Base-by-base conservation (phyloP, 2,888 invertebrate genomes). In the Chouioia cunea region DNA sequence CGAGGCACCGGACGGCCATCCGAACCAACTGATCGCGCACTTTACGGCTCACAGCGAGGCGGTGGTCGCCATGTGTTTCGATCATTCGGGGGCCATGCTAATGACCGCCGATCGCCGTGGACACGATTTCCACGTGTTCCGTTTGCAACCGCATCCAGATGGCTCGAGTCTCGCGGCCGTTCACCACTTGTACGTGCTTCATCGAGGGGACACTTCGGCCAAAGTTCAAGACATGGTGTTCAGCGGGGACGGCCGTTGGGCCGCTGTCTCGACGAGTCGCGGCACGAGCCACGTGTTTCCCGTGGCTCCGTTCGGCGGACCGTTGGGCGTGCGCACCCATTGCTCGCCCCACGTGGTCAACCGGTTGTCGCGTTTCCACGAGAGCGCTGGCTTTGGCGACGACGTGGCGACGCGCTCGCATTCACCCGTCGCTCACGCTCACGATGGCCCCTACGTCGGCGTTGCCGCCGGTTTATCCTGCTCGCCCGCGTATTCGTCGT, bases 221-320 rank as follows among this genome's bases (percentile, higher is more conserved):
- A 95, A 94, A 90, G 97, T 97, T 65, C 93, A 93, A 87, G 95
- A 97, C 82, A 94, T 97, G 85, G 90, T 93, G 62, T 96, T 99
- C 83, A 96, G 97, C 0, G 88, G 91, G 71, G 99, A 99, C 87
- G 93, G 93, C 36, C 92, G 99, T 65, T 99, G 99, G 99, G 93
- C 96, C n/a, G 94, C 97, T 1, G 91, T 99, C 4, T 96, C 96
- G 50, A 97, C 99, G 0, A 90, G 97, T 67, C 91, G 97, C 74
- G 99, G 99, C 73, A 99, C 99, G 0, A 97, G 97, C 43, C 99
- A 99, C 86, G 93, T 99, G 75, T 99, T 98, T 87, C 97, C 99
- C 12, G 91, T 99, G 59, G 96, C 96, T 16, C 96, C 99, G 18
- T 99, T 99, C 85, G 98, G 98, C 76, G 97, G 99, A 62, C 89